Evolutionary conservation across 2,797 vertebrate species (phyloP).

Genomic region (Coilia nasus): DNA sequence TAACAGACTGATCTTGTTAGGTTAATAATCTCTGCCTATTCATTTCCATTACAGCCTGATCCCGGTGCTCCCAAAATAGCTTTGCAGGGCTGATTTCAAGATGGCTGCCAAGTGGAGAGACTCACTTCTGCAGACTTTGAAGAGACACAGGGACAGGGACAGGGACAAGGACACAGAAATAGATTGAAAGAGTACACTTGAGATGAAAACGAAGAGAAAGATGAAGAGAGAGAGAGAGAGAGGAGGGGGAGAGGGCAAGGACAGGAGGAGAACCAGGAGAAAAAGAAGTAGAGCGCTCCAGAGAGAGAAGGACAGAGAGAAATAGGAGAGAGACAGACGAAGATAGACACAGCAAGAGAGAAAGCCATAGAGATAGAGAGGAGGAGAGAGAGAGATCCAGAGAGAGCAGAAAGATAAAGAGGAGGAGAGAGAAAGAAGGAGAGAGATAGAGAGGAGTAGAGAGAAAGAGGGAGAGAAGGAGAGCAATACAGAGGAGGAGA

Average conservation of each 20-base stretch:
- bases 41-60: background rate
- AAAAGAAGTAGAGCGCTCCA: too few relatives aligned
- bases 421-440: background rate
- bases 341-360: background rate
- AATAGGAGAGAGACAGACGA: background rate
- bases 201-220: background rate
- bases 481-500: background rate
- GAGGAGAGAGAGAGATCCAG: background rate
- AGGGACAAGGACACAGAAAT: background rate
- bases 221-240: background rate
- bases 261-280: background rate
- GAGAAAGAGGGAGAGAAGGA: background rate
- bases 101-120: background rate
- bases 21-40: background rate
- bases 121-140: background rate
- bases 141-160: background rate
- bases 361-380: background rate
- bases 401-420: background rate
- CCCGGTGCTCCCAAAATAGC: background rate
- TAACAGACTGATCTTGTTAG: background rate
- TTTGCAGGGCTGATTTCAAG: background rate
- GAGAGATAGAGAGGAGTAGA: background rate
- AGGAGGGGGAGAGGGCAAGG: background rate
- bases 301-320: background rate
- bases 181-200: background rate